Percentiles rank a stretch among this genome's conserved stretches.
phyloP scores from a whole-genome alignment of 1,140 invertebrate species.

The Holcopasites calliopsidis region DNA sequence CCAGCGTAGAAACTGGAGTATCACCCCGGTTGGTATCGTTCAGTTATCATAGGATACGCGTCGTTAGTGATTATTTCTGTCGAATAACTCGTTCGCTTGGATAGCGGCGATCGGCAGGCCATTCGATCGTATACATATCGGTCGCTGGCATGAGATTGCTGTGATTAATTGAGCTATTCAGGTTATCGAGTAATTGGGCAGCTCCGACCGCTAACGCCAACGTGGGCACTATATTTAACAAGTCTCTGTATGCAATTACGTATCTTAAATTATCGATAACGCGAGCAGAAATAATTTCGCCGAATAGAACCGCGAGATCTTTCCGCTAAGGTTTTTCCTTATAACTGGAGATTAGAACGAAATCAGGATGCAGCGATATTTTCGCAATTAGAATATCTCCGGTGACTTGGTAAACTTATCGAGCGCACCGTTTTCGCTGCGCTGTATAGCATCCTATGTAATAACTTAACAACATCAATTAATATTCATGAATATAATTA shows the following conservation, averaged over 20 bases:
- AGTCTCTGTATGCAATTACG: background rate
- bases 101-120: background rate
- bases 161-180: background rate
- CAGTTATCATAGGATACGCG: too few species aligned
- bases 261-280: background rate
- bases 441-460: too few species aligned
- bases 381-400: background rate
- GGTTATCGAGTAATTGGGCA: background rate
- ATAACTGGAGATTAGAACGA: background rate
- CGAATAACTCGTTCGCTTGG: background rate
- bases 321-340: background rate
- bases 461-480: background rate
- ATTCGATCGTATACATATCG: too few species aligned
- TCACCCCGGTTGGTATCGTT: too few species aligned
- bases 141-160: background rate
- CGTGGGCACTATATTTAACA: background rate
- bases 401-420: background rate
- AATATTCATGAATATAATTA: background rate
- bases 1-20: background rate
- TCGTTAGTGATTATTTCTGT: background rate
- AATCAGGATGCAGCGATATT: background rate
- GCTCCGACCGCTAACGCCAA: background rate
- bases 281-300: background rate
- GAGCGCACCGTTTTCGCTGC: too few species aligned
- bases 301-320: background rate